A percentile compares a stretch with the other conserved stretches of the same genome.
phyloP scores from a whole-genome alignment of 2,113 vertebrate genomes.

The Zeus faber region DNA sequence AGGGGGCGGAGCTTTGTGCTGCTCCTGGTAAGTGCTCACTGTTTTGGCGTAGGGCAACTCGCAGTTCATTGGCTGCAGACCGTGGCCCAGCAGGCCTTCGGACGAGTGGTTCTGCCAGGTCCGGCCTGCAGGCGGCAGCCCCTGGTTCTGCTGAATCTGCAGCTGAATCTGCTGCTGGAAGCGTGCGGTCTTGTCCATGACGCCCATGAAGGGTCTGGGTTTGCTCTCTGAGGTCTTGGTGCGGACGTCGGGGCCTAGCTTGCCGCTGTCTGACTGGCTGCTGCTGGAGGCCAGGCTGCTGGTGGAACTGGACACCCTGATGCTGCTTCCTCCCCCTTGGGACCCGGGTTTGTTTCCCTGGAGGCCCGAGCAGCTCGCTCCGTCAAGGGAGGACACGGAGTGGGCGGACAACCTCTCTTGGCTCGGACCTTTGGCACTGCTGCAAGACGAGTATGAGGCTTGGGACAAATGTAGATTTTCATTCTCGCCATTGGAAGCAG shows the following conservation, averaged over 20 bases:
- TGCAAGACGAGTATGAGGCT: constrained; percentile 52
- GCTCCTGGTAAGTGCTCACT: constrained; percentile 67
- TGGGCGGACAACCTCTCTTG: constrained; percentile 71
- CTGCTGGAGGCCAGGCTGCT: constrained; percentile 84
- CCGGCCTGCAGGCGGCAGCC: constrained; percentile 57
- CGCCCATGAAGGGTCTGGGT: constrained; percentile 90
- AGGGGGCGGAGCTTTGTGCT: constrained; percentile 70
- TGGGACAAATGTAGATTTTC: constrained; percentile 58
- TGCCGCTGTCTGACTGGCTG: constrained; percentile 81
- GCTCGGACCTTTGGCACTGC: constrained; percentile 64
- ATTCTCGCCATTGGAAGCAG: constrained; percentile 40
- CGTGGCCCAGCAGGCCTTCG: constrained; percentile 67
- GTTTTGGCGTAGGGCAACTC: constrained; percentile 77
- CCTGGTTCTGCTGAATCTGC: constrained; percentile 36
- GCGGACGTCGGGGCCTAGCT: constrained; percentile 82
- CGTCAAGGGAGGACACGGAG: constrained; percentile 65
- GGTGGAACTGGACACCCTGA: constrained; percentile 81
- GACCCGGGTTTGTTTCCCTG: constrained; percentile 64
- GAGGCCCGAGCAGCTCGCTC: constrained; percentile 42
- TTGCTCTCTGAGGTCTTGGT: constrained; percentile 83
- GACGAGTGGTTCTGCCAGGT: constrained; percentile 79
- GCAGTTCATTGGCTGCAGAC: constrained; percentile 63
- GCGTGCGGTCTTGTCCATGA: constrained; percentile 91
- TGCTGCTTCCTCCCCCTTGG: constrained; percentile 64
- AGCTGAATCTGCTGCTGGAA: constrained; percentile 67